phyloP scores from a whole-genome alignment of 64 coral and sea anemone genomes.

The Stichodactyla helianthus region DNA sequence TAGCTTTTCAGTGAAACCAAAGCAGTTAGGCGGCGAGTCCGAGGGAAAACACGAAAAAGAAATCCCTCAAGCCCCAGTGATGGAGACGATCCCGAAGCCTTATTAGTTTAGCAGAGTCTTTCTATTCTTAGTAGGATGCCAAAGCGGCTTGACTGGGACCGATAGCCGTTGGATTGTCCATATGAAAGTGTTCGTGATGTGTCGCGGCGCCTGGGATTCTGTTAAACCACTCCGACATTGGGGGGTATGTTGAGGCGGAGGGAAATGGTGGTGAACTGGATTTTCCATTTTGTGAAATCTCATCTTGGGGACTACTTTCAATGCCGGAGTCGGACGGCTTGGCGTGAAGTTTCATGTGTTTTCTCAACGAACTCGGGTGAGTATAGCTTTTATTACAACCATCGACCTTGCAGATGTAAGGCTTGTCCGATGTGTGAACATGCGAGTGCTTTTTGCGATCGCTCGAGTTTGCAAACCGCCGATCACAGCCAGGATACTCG shows the following conservation, averaged over 20 bases:
- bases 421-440: constrained; percentile 91
- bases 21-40: neutral
- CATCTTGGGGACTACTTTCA: constrained; percentile 60
- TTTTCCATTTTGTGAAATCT: constrained; percentile 45
- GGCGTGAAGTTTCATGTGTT: constrained; percentile 87
- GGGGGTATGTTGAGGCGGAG: constrained; percentile 63
- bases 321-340: constrained; percentile 78
- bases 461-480: constrained; percentile 92
- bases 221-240: constrained; percentile 89
- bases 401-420: constrained; percentile 91
- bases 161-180: constrained; percentile 38
- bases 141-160: constrained; percentile 59
- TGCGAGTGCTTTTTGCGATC: constrained; percentile 94
- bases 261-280: constrained; percentile 59
- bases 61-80: neutral
- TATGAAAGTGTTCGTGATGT: constrained; percentile 83
- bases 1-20: neutral
- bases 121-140: constrained; percentile 61
- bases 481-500: constrained; percentile 90
- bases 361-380: constrained; percentile 81
- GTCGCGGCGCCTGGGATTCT: constrained; percentile 42
- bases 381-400: constrained; percentile 98
- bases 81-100: neutral
- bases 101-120: neutral
- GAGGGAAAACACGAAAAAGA: neutral